Conservation (phyloP, 2,797 vertebrate genomes). For the Malurus leucopterus region DNA sequence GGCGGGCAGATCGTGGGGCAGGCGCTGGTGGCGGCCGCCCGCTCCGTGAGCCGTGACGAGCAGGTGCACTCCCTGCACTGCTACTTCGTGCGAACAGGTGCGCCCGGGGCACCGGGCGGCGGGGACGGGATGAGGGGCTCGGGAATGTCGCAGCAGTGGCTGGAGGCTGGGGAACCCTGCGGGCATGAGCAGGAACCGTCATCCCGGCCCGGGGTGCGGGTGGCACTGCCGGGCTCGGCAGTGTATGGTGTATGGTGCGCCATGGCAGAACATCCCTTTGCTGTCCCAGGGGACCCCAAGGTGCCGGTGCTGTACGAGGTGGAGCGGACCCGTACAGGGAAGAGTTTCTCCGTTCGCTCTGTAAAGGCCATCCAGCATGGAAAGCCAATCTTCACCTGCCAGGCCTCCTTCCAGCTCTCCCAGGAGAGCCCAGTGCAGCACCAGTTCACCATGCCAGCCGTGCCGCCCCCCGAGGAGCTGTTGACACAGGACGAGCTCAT, state of each 20-base stretch:
- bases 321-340: constrained; percentile 86
- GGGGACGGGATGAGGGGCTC: background rate
- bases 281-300: constrained; percentile 83
- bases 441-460: constrained; percentile 88
- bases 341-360: constrained; percentile 87
- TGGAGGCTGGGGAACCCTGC: background rate
- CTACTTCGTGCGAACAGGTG: constrained; percentile 92
- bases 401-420: constrained; percentile 87
- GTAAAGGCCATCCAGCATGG: constrained; percentile 91
- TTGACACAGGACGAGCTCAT: constrained; percentile 80
- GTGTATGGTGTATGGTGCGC: background rate
- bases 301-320: constrained; percentile 92
- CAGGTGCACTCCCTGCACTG: constrained; percentile 90
- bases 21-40: constrained; percentile 89
- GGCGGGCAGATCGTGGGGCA: constrained; percentile 94
- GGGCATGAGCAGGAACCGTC: background rate
- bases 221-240: background rate
- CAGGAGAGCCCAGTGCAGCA: constrained; percentile 86
- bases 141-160: rapidly evolving
- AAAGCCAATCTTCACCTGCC: constrained; percentile 87
- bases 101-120: background rate
- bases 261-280: background rate
- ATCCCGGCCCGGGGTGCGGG: rapidly evolving
- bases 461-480: constrained; percentile 84
- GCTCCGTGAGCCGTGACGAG: constrained; percentile 79